Conservation (phyloP, 1,140 invertebrate genomes). For the Heliconius hermathena region DNA sequence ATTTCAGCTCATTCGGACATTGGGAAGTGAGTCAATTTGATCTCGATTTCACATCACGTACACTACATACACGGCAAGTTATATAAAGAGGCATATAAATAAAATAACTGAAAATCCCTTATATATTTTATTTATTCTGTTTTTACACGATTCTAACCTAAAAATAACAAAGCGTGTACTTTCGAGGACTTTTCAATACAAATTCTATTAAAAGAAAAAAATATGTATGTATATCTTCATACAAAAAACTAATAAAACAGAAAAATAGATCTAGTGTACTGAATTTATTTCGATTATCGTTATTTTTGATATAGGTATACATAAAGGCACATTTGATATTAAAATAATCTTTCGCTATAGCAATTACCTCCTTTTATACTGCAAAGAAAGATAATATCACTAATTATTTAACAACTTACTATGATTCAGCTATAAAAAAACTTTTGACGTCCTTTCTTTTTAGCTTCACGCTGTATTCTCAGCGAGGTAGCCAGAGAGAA, state of each 20-base stretch:
- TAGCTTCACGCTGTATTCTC: too few species aligned
- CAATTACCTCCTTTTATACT: not conserved
- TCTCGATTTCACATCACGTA: too few species aligned
- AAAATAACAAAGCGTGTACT: not conserved
- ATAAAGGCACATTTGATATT: conserved; percentile 5
- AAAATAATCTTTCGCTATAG: not conserved
- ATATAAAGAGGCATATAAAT: not conserved
- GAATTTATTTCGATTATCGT: not conserved
- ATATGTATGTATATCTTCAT: not conserved
- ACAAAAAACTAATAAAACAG: not conserved
- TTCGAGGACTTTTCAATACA: not conserved
- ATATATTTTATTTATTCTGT: conserved; percentile 17
- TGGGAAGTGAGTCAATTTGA: too few species aligned
- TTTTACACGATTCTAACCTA: conserved; percentile 14
- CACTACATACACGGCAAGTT: too few species aligned
- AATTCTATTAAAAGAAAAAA: not conserved
- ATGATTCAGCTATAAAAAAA: too few species aligned
- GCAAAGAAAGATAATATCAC: not conserved
- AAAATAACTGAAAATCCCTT: conserved; percentile 17
- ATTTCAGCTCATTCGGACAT: too few species aligned
- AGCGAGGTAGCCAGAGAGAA: too few species aligned
- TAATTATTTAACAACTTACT: too few species aligned
- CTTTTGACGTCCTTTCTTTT: too few species aligned
- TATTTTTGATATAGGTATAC: not conserved
- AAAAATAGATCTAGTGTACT: too few species aligned